Evolutionary conservation across 2,113 vertebrate species (phyloP).

Genomic region (Microcebus murinus): DNA sequence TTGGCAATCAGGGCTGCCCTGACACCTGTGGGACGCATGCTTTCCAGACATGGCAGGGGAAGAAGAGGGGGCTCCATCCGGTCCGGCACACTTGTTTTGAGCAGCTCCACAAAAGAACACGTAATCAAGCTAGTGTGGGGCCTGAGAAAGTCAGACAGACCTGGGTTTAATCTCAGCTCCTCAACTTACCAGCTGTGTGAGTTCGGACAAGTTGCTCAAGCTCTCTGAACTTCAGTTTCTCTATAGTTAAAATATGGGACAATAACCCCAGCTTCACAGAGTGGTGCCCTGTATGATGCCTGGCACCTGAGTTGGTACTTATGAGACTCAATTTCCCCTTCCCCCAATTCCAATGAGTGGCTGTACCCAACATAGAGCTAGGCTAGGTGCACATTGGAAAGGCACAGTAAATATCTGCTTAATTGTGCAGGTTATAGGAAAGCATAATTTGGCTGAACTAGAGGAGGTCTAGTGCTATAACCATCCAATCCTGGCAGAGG

Average conservation of each 20-base stretch:
- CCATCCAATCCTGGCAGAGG: background rate
- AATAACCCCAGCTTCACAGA: background rate
- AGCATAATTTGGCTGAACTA: background rate
- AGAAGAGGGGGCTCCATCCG: background rate
- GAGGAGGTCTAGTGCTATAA: background rate
- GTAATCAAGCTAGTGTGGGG: background rate
- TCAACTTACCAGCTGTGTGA: background rate
- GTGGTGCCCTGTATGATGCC: background rate
- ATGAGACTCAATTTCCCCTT: background rate
- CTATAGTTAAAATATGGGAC: background rate
- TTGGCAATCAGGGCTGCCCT: background rate
- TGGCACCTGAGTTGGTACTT: background rate
- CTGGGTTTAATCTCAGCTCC: background rate
- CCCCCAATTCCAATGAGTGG: background rate
- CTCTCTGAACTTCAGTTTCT: background rate
- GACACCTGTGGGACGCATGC: background rate
- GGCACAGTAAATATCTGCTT: background rate
- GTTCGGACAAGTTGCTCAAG: background rate
- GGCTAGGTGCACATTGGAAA: background rate
- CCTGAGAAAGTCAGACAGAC: background rate
- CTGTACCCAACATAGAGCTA: background rate
- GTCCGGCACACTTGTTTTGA: background rate
- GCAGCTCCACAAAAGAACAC: background rate
- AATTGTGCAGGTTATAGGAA: background rate
- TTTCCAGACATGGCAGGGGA: fast-evolving